Base-by-base conservation (phyloP, 2,888 invertebrate species). In the Caenorhabditis wallacei region DNA sequence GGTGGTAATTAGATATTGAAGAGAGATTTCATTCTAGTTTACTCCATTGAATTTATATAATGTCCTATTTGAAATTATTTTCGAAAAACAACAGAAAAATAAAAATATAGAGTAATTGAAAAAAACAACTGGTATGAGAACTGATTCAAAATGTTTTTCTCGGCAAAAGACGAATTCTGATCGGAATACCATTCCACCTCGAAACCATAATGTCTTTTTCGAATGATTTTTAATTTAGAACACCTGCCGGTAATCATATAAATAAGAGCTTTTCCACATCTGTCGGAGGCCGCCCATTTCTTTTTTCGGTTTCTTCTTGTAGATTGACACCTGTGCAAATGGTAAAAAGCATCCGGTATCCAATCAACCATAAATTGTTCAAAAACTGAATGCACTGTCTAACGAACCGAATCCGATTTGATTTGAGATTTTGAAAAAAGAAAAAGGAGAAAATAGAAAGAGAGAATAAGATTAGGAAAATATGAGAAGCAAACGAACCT, bases 241-340 rank as follows among this genome's bases (percentile, higher is more conserved):
- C 72, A 74, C 72, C 72, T 74, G 72, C 40, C 72, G 56, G 66
- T 74, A 46, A 53, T 53, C 74, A 75, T 75, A 66, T 61, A 63
- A 61, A 30, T n/a, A 66, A 54, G 43, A 24, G 20, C 24, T 16
- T 30, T 24, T 35, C 24, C 43, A n/a, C n/a, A 22, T 22, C 22
- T 26, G 35, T 16, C 43, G 63, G n/a, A 35, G 4, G 16, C 57
- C 48, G 56, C 54, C 54, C n/a, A n/a, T n/a, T n/a, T n/a, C n/a
- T n/a, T n/a, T 37, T 51, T 61, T 64, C 68, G 35, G 35, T 4
- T 35, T 10, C 2, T 5, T 40, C 40, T 40, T 40, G 2, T 30
- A 40, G 40, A 40, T 13, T 66, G 66, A 51, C 74, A 75, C 74
- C 74, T 75, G 74, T 57, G 57, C 66, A 66, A 75, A 75, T 74